Evolutionary conservation across 2,113 vertebrate genomes (phyloP), one percentile per base, ranked within the genome.

Genomic region (Syrrhaptes paradoxus): DNA sequence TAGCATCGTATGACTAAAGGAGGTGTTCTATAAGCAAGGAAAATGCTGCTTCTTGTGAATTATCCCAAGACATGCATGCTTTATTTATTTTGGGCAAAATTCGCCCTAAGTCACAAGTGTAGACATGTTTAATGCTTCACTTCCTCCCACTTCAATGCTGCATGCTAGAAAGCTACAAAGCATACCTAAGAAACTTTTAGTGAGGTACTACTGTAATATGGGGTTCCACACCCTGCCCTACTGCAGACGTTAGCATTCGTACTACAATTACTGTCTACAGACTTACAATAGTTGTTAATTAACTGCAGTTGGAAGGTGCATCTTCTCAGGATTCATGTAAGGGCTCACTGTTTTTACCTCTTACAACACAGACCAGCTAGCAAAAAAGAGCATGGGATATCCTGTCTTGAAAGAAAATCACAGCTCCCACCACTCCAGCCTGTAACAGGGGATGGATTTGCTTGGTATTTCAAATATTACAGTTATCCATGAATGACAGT

Each of bases 401-500:
- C 26, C 28, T 52, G 25, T 17, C 68, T 51, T 29, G 51, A 66
- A 87, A 84, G 70, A 24, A 11, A 17, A 59, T 11, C 26, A 15
- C 59, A 48, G 43, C 22, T 94, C 58, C 63, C 29, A 77, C 36
- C 48, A 29, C 24, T 80, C 63, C 59, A 48, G 58, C 67, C 51
- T 0, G 0, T 81, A 84, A 71, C 41, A 58, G 49, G 32, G n/a
- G 52, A 71, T 1, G 11, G 83, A 87, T 89, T 84, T 90, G 57
- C 66, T 71, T 61, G 94, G 95, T 77, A 95, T 96, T 93, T 78
- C 86, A 95, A 93, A 57, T 92, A 95, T 93, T 90, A 66, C 43
- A 75, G 61, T 80, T 72, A 96, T 68, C 88, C 52, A 7, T 14
- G 24, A 32, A 41, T 72, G 85, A 93, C 46, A 94, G 82, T 32